Base-by-base conservation (phyloP, 2,888 invertebrate genomes). In the Scaptomyza polygonia region DNA sequence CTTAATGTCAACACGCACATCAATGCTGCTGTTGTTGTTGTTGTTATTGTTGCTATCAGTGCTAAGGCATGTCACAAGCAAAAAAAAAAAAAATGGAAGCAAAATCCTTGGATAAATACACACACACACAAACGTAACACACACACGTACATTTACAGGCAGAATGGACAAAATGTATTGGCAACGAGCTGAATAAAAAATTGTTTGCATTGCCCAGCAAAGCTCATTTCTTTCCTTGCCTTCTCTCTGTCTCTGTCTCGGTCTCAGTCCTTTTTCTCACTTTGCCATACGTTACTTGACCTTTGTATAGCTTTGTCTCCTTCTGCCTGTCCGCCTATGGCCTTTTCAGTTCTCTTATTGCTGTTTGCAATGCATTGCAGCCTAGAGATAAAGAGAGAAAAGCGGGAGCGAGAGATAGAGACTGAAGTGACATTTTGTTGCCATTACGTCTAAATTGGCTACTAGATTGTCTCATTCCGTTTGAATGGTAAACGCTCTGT, bases 361-460 rank as follows among this genome's bases (percentile, higher is more conserved):
- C 72, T 61, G 53, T 72, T 72, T 72, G 73, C 73, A 62, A 45
- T 72, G 71, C 25, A 25, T 67, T 47, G 73, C 67, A 56, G 59
- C 66, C n/a, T n/a, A 34, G 27, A 34, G 27, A n/a, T 27, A 48
- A 6, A 18, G 12, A 18, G 14, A 27, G 7, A 14, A 21, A 4
- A 5, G 7, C 14, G 3, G 9, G 39, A 21, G 18, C 1, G 16
- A 18, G 18, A 21, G 21, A 12, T 62, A 44, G 64, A 64, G 61
- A 62, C 64, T 67, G 61, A 63, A 77, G 74, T 74, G 76, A 79
- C 83, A 86, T 83, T 86, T 66, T 82, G 83, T 45, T 69, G 79
- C 74, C 80, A 83, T 85, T 85, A 86, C 78, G 68, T 71, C 74
- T 75, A 80, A 86, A 88, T 88, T 86, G 86, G 84, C 86, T 76